Base-by-base conservation (phyloP, 2,888 invertebrate genomes). In the Eupithecia subfuscata region DNA sequence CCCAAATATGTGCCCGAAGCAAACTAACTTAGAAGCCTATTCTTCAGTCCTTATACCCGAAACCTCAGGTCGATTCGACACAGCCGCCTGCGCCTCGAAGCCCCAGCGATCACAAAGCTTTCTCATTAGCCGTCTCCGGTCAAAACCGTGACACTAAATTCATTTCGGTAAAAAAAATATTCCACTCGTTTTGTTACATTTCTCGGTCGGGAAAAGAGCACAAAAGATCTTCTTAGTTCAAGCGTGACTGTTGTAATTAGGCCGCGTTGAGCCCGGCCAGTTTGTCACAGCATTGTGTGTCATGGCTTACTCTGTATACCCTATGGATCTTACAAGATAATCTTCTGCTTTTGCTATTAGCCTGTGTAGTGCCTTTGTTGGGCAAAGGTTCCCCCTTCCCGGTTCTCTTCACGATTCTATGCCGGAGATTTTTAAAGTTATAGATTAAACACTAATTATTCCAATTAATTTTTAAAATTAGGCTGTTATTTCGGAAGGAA, bases 201-300 rank as follows among this genome's bases (percentile, higher is more conserved):
- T 92, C 91, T 92, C 89, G 90, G 89, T 89, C 89, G 90, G 91
- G 91, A 91, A 92, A 92, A 92, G 90, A 89, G 90, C 90, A 93
- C 92, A 93, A 93, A 92, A 93, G 92, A 90, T 25, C 90, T 92
- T 92, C 93, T 92, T 92, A 91, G 93, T 89, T 87, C 90, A 91
- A 92, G 93, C 94, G 93, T 94, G 94, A 94, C 94, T 90, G 90
- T 87, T 88, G 92, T 94, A 94, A 94, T 94, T 93, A 93, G 92
- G 90, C 37, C 91, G 92, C 88, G 90, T 88, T 88, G 75, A 74
- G 77, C 86, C 82, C 25, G 85, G 81, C 80, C 82, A 84, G 80
- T 80, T 78, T 76, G 78, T 83, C 78, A 82, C 83, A 81, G 70
- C 74, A 75, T 60, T 60, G 79, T 76, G 80, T 78, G 79, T 71